Evolutionary conservation across 2,113 vertebrate species (phyloP), one percentile per base, ranked within the genome.

Genomic region (Danionella cerebrum): DNA sequence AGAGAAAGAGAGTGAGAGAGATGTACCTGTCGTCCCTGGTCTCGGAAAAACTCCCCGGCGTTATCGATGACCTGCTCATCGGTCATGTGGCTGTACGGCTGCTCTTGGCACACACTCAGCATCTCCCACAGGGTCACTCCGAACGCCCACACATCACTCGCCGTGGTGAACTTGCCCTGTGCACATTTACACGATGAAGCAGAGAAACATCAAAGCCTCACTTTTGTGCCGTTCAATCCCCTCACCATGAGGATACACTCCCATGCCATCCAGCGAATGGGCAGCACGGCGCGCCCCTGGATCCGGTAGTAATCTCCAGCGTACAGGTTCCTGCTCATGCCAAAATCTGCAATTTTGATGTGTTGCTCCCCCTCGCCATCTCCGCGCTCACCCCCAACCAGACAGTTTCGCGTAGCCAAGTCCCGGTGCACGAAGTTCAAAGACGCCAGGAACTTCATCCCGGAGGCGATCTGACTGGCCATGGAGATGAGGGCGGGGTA

Each of bases 261-360:
- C 93, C 93, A 97, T 63, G 94, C 93, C 93, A 97, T 95, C 94
- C 94, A 97, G 54, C 94, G 91, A 41, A 97, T 97, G 0, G 94
- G 93, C 71, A 97, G 90, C 84, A 96, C 93, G 0, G 94, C 93
- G 3, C 94, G 79, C 62, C 94, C 94, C 77, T 94, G 92, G 74
- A 97, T 92, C 3, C 94, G 89, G 78, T 95, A 97, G 72, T 96
- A 97, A 55, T 96, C 91, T 10, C 90, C 92, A 0, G 92, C 86
- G 0, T 97, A 97, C 60, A 96, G 81, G 70, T 94, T 93, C 52
- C 93, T 88, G 82, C 94, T 97, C 94, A 97, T 95, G 47, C 94
- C 94, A 0, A 97, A 97, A 78, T 97, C 94, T 0, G 94, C 93
- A 0, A 97, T 95, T 81, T 96, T 97, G 76, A 97, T 94, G 73